phyloP scores from a whole-genome alignment of 2,797 vertebrate species.

The Oceanodroma leucorhoa region DNA sequence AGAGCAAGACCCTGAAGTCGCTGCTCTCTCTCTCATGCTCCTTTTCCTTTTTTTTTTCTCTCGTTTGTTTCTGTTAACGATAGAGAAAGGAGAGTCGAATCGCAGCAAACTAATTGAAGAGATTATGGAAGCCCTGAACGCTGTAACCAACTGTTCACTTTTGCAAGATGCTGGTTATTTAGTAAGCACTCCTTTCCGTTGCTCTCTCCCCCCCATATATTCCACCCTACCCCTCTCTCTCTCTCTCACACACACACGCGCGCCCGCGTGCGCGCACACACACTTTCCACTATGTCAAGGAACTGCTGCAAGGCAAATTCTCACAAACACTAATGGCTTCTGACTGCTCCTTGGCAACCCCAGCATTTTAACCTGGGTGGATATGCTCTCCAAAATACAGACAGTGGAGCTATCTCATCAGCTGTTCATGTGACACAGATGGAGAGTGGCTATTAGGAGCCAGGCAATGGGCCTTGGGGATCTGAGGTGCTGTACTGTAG shows the following conservation, averaged over 20 bases:
- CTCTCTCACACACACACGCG: not conserved
- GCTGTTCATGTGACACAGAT: conserved; percentile 99
- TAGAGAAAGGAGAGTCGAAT: conserved; percentile 48
- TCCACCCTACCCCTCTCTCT: not conserved
- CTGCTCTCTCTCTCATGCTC: conserved; percentile 69
- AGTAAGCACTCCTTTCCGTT: conserved; percentile 34
- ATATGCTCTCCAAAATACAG: conserved; percentile 92
- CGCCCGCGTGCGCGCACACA: not conserved
- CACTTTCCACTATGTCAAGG: conserved; percentile 88
- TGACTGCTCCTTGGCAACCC: conserved; percentile 99
- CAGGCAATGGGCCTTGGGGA: conserved; percentile 95
- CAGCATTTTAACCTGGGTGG: conserved; percentile 97
- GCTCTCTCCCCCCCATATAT: not conserved
- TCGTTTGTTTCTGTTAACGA: conserved; percentile 57
- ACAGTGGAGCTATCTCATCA: conserved; percentile 95
- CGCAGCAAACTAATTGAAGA: conserved; percentile 67
- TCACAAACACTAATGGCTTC: conserved; percentile 99
- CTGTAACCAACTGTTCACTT: conserved; percentile 49
- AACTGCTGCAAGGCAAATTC: conserved; percentile 99
- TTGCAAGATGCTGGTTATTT: conserved; percentile 78
- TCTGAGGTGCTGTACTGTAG: conserved; percentile 97
- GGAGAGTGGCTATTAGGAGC: conserved; percentile 98
- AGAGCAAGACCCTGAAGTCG: conserved; percentile 79
- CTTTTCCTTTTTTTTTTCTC: not conserved
- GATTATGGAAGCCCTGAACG: conserved; percentile 35